phyloP scores from a whole-genome alignment of 2,113 vertebrate species.

The Onychostruthus taczanowskii region DNA sequence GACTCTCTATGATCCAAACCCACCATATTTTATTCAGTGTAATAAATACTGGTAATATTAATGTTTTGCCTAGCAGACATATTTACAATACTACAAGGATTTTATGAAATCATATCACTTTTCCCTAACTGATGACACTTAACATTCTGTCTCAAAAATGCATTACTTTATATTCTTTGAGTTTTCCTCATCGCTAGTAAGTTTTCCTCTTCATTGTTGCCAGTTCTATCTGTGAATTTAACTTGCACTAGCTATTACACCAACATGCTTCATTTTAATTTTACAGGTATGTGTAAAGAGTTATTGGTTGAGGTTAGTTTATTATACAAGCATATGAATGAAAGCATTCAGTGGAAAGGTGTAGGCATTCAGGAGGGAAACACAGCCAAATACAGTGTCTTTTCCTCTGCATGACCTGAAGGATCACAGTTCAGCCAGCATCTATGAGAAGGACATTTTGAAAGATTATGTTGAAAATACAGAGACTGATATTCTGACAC shows the following conservation, averaged over 20 bases:
- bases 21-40: slow-evolving; percentile 22
- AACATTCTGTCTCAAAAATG: background rate
- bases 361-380: background rate
- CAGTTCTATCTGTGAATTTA: background rate
- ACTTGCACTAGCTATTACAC: background rate
- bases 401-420: background rate
- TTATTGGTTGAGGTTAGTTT: background rate
- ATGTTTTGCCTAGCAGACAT: background rate
- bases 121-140: background rate
- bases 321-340: background rate
- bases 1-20: background rate
- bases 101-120: slow-evolving; percentile 7
- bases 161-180: background rate
- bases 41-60: slow-evolving; percentile 26
- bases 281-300: background rate
- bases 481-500: background rate
- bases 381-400: background rate
- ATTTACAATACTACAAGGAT: slow-evolving; percentile 24
- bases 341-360: background rate
- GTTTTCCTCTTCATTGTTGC: background rate
- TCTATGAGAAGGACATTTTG: background rate
- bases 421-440: background rate
- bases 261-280: background rate
- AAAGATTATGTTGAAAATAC: background rate
- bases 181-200: background rate